Evolutionary conservation across 53 echinoderm and acorn worm genomes (phyloP).

Genomic region (Crossaster papposus): DNA sequence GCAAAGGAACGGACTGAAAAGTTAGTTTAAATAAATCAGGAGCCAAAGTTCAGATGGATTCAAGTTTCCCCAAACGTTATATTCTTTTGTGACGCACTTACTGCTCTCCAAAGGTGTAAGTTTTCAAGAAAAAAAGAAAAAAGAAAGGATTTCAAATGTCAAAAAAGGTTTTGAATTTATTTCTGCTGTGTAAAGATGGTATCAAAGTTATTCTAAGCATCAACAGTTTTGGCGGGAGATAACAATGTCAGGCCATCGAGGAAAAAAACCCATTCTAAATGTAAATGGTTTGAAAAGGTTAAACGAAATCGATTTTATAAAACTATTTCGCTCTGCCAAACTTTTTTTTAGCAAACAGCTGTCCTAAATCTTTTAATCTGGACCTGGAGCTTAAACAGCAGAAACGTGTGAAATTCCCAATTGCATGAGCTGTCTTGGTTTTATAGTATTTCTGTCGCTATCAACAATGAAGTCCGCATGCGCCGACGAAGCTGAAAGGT

Average conservation of each 20-base stretch:
- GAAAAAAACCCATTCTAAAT: neutral
- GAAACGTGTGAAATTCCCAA: conserved; percentile 8
- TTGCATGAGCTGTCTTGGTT: conserved; percentile 13
- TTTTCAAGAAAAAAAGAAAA: conserved; percentile 13
- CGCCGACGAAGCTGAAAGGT: neutral
- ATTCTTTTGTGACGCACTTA: neutral
- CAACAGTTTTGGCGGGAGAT: neutral
- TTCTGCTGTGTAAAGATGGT: neutral
- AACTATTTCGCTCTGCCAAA: neutral
- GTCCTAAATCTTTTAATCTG: neutral
- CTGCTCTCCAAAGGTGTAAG: neutral
- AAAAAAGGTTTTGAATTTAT: conserved; percentile 23
- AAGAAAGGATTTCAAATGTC: conserved; percentile 12
- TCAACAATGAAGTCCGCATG: neutral
- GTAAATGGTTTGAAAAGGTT: neutral
- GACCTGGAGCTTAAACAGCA: conserved; percentile 9
- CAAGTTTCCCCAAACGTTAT: neutral
- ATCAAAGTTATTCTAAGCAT: neutral
- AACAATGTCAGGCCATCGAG: neutral
- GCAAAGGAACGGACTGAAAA: neutral
- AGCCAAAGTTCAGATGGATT: conserved; percentile 10
- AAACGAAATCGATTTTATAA: neutral
- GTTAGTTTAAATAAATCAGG: neutral
- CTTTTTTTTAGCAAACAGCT: neutral
- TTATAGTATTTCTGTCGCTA: neutral